Conservation (phyloP, 1,140 invertebrate genomes). For the Drosophila punjabiensis region DNA sequence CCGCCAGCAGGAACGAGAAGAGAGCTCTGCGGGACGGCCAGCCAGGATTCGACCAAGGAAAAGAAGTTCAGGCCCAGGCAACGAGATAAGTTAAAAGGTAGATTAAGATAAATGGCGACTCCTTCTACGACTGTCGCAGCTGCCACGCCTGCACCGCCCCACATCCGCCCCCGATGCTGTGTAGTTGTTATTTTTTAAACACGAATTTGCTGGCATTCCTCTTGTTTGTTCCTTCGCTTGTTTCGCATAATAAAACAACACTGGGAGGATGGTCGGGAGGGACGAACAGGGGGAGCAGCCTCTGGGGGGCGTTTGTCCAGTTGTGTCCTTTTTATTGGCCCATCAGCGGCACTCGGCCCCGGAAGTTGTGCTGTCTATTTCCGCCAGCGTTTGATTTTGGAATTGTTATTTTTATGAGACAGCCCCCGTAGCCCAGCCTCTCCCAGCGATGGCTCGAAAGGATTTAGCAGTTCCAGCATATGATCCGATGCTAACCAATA, state of each 20-base stretch:
- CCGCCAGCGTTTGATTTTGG: slow-evolving; percentile 71
- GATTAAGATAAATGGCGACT: slow-evolving; percentile 81
- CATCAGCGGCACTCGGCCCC: slow-evolving; percentile 54
- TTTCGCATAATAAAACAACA: slow-evolving; percentile 80
- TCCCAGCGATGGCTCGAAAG: not conserved
- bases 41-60: slow-evolving; percentile 29
- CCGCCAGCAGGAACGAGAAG: slow-evolving; percentile 4
- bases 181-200: slow-evolving; percentile 72
- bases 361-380: slow-evolving; percentile 78
- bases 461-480: slow-evolving; percentile 27
- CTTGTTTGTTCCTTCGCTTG: slow-evolving; percentile 77
- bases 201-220: slow-evolving; percentile 73
- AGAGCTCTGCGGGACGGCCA: slow-evolving; percentile 10
- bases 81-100: slow-evolving; percentile 84
- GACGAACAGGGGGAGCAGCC: slow-evolving; percentile 15
- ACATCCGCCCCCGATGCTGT: slow-evolving; percentile 20
- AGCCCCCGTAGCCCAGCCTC: not conserved
- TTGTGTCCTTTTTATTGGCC: slow-evolving; percentile 78
- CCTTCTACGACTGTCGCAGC: slow-evolving; percentile 65
- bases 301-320: slow-evolving; percentile 76
- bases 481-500: slow-evolving; percentile 2
- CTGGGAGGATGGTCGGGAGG: slow-evolving; percentile 19
- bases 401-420: slow-evolving; percentile 72
- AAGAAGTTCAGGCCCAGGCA: slow-evolving; percentile 68
- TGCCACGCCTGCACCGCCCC: slow-evolving; percentile 30